These are phyloP conservation scores for Chymomyza costata DNA, from an alignment of 1,140 invertebrate genomes.

Conservation along the genomic window DNA sequence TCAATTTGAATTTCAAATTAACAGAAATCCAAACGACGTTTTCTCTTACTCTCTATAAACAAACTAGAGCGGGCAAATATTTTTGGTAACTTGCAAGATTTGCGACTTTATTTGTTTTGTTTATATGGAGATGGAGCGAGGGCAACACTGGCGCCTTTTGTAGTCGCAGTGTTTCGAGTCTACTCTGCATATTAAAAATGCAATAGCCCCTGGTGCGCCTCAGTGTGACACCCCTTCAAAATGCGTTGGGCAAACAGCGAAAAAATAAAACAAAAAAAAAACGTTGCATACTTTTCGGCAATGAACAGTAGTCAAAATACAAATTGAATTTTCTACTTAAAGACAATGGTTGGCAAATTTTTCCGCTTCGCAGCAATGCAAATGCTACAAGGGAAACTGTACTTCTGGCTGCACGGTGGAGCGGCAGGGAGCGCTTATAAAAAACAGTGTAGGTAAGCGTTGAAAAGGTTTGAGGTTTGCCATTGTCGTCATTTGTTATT, in stretches of 20 bases:
- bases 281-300: constrained; percentile 29
- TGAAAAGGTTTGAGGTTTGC: not conserved
- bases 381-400: not conserved
- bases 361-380: constrained; percentile 1
- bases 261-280: too few species aligned
- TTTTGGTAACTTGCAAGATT: constrained; percentile 31
- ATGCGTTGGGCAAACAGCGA: constrained; percentile 26
- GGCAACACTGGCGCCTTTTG: constrained; percentile 10
- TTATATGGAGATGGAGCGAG: not conserved
- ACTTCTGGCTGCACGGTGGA: not conserved
- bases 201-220: constrained; percentile 24
- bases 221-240: not conserved
- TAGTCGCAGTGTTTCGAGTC: constrained; percentile 3
- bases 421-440: not conserved
- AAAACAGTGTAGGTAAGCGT: not conserved
- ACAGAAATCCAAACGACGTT: constrained; percentile 12
- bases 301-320: constrained; percentile 16
- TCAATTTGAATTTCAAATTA: constrained; percentile 66
- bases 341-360: constrained; percentile 58
- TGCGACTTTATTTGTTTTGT: constrained; percentile 22
- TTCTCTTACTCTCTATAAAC: too few species aligned
- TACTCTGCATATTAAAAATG: constrained; percentile 23
- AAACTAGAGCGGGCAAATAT: too few species aligned
- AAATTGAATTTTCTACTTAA: constrained; percentile 67
- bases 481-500: constrained; percentile 50